Evolutionary conservation across 2,888 invertebrate genomes (phyloP), one percentile per base, ranked within the genome.

Genomic region (Cephus sareptanus): DNA sequence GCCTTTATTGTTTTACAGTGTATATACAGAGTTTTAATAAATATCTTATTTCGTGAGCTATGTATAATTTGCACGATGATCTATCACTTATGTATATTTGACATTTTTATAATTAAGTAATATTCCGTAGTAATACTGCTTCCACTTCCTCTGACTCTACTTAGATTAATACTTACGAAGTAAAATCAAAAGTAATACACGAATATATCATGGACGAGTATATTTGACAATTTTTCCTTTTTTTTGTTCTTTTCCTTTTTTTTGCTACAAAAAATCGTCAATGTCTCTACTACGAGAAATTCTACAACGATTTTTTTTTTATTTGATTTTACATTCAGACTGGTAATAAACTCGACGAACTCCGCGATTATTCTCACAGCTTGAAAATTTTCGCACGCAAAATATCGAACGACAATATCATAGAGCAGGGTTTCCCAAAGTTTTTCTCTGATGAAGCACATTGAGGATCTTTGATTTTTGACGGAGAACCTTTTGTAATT

Each of bases 121-220:
- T 33, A 37, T 34, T 15, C 30, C n/a, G 23, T 34, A 34, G 34
- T 74, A 35, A 34, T 74, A 34, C 34, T 35, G 30, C 30, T 75
- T 23, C 31, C 40, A 23, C 40, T 56, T 56, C 6, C 40, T 23
- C 40, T 56, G 40, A 23, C 40, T 56, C 40, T 56, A 69, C 15
- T 6, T 75, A 34, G 73, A 69, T 69, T 11, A 69, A 68, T 69
- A 75, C 40, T 75, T 76, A 70, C 31, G 37, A 76, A 73, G 73
- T 68, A 9, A 23, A 30, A 33, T 35, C n/a, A 69, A 74, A 69
- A 69, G 69, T 77, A 77, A 77, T 77, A 77, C 77, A 56, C 23
- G 40, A 9, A 56, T 56, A 56, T 56, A 56, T 23, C 4, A 56
- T 56, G 1, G 9, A 69, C 9, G 34, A 12, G 34, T 75, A 69